These are phyloP conservation scores for Tetramorium alpestre DNA, from an alignment of 1,140 invertebrate species.

Conservation along the genomic window DNA sequence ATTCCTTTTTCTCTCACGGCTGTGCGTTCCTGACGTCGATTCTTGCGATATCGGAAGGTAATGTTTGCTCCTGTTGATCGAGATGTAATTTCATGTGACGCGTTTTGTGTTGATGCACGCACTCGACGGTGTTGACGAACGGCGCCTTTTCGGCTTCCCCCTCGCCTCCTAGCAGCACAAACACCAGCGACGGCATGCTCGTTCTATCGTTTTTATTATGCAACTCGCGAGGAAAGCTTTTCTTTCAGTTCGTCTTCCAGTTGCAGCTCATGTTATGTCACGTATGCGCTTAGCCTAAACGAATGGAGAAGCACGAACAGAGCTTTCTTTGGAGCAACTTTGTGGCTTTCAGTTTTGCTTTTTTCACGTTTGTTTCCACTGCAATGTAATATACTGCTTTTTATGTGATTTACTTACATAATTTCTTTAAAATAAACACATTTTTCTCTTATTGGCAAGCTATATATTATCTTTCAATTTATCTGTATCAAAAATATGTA, in stretches of 20 bases:
- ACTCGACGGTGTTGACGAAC: too few relatives aligned
- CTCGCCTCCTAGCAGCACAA: not conserved
- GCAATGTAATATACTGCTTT: not conserved
- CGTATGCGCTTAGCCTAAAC: not conserved
- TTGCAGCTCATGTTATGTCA: not conserved
- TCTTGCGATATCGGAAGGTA: conserved; percentile 23
- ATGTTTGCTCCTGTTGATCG: not conserved
- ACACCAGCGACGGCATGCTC: not conserved
- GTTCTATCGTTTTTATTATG: conserved; percentile 6
- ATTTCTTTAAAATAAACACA: not conserved
- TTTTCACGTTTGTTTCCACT: not conserved
- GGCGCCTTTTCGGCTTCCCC: too few relatives aligned
- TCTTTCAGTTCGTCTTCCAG: not conserved
- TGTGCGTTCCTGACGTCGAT: not conserved
- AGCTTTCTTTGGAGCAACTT: not conserved
- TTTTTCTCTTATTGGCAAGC: not conserved
- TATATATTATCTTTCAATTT: not conserved
- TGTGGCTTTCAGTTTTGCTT: not conserved
- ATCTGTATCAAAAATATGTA: not conserved
- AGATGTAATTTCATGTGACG: not conserved
- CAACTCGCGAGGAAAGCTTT: not conserved
- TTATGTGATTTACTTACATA: not conserved
- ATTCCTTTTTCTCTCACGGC: not conserved
- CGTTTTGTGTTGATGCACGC: not conserved
- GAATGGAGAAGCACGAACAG: not conserved